phyloP scores from a whole-genome alignment of 2,888 invertebrate species.

The Andrena chrysosceles region DNA sequence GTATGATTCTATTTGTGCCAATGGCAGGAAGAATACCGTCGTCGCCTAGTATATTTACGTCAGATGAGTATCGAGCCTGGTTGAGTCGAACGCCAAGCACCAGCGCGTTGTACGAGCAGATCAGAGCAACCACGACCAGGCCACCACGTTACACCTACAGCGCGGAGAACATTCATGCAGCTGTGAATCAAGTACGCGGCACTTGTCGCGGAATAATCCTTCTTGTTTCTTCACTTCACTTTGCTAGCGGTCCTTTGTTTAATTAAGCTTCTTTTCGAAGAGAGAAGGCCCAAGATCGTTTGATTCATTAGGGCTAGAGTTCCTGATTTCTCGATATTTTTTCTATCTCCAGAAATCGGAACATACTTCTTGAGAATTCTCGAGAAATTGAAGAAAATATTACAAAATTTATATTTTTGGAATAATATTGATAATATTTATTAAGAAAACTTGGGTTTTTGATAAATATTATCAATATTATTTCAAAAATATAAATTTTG shows the following conservation, averaged over 20 bases:
- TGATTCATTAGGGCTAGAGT: no score
- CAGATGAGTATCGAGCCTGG: slow-evolving; percentile 98
- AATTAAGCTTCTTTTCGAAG: no score
- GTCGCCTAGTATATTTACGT: slow-evolving; percentile 90
- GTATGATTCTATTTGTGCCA: background rate
- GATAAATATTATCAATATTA: no score
- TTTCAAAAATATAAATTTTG: no score
- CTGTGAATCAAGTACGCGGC: slow-evolving; percentile 91
- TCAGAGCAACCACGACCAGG: slow-evolving; percentile 92
- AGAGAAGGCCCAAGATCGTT: background rate
- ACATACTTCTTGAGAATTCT: no score
- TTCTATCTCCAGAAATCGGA: no score
- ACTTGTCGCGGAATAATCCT: background rate
- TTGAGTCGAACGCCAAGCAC: slow-evolving; percentile 95
- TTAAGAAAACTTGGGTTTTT: no score
- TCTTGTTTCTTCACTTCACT: background rate
- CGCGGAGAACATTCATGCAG: slow-evolving; percentile 96
- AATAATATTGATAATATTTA: no score
- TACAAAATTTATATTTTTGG: no score
- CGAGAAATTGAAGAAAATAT: background rate
- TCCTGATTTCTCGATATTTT: no score
- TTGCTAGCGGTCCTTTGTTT: no score
- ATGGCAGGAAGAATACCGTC: slow-evolving; percentile 85
- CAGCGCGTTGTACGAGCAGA: slow-evolving; percentile 96
- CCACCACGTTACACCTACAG: slow-evolving; percentile 94